Percentiles rank a stretch among this genome's conserved stretches.
phyloP scores from a whole-genome alignment of 2,113 vertebrate genomes.

The Neogale vison region DNA sequence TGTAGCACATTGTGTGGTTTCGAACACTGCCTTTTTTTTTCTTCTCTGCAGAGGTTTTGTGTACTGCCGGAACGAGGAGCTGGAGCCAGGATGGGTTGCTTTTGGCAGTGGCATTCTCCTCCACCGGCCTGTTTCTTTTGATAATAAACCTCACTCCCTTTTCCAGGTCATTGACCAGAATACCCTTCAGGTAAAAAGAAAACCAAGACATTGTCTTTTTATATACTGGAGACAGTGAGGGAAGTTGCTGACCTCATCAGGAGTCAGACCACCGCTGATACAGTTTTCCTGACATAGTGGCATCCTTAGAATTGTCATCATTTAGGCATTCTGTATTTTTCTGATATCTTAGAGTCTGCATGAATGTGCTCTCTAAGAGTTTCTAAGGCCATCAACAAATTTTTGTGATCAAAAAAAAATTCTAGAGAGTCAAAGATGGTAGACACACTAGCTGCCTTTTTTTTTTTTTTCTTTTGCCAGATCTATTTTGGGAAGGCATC shows the following conservation, averaged over 20 bases:
- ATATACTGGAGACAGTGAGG: not conserved
- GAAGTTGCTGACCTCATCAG: not conserved
- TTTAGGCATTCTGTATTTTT: not conserved
- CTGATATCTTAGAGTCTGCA: not conserved
- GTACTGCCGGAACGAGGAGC: constrained; percentile 97
- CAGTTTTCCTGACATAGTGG: not conserved
- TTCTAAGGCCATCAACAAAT: not conserved
- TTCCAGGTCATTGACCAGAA: constrained; percentile 97
- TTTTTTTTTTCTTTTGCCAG: not conserved
- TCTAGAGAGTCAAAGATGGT: not conserved
- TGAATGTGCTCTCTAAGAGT: constrained; percentile 1
- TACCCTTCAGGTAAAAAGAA: constrained; percentile 93
- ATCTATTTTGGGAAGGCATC: not conserved
- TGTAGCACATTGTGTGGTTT: not conserved
- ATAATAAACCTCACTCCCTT: constrained; percentile 97
- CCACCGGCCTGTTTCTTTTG: constrained; percentile 95
- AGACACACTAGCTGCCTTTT: not conserved
- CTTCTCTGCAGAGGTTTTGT: constrained; percentile 92
- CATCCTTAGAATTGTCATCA: not conserved
- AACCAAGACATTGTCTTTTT: not conserved
- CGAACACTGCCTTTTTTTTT: not conserved
- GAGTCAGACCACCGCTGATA: not conserved
- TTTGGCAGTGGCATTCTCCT: constrained; percentile 91
- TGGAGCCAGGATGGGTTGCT: constrained; percentile 96
- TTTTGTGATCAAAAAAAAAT: not conserved